Evolutionary conservation across 2,888 invertebrate genomes (phyloP).

Genomic region (Molorchus minor): DNA sequence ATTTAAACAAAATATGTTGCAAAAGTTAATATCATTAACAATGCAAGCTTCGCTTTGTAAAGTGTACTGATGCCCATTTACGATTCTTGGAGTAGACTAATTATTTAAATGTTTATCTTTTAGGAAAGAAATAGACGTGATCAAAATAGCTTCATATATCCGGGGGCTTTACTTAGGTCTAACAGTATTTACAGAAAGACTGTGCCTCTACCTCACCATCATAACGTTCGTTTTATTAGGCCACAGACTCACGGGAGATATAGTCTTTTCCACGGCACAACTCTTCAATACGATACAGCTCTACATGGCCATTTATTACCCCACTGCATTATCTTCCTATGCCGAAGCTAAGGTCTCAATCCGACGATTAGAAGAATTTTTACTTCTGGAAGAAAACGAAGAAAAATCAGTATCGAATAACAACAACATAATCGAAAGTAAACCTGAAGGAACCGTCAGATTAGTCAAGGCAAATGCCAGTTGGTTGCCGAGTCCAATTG

Average conservation of each 20-base stretch:
- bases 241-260: slow-evolving; percentile 65
- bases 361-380: slow-evolving; percentile 50
- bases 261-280: slow-evolving; percentile 80
- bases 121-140: slow-evolving; percentile 71
- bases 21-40: too few relatives aligned
- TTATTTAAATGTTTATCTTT: slow-evolving; percentile 31
- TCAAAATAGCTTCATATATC: slow-evolving; percentile 73
- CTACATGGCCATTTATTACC: slow-evolving; percentile 52
- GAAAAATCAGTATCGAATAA: slow-evolving; percentile 28
- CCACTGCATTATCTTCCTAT: slow-evolving; percentile 46
- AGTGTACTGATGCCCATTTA: too few relatives aligned
- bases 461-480: slow-evolving; percentile 45
- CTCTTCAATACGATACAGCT: slow-evolving; percentile 77
- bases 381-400: slow-evolving; percentile 45
- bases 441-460: slow-evolving; percentile 50
- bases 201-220: slow-evolving; percentile 83
- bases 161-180: slow-evolving; percentile 72
- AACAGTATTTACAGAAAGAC: slow-evolving; percentile 83
- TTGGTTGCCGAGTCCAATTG: slow-evolving; percentile 52
- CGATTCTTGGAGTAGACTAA: too few relatives aligned
- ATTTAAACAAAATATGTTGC: too few relatives aligned
- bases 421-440: slow-evolving; percentile 38
- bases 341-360: slow-evolving; percentile 53
- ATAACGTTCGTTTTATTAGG: slow-evolving; percentile 79
- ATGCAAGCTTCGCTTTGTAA: too few relatives aligned